Conservation (phyloP, 2,113 vertebrate species). For the Felis catus region DNA sequence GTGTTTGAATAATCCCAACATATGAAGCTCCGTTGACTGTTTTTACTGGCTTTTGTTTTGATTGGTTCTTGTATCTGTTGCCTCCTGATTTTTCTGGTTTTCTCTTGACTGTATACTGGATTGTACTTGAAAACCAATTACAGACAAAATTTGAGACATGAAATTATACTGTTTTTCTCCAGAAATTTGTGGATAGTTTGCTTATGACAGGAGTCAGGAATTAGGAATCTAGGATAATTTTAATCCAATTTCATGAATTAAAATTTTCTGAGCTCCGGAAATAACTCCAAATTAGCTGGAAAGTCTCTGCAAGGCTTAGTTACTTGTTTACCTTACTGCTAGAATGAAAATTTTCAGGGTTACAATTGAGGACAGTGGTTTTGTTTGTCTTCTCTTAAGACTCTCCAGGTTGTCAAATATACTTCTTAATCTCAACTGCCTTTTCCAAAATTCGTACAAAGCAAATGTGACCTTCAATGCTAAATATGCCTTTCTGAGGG, state of each 20-base stretch:
- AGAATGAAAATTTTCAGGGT: not conserved
- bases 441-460: not conserved
- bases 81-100: not conserved
- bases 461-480: not conserved
- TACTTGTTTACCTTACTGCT: not conserved
- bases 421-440: not conserved
- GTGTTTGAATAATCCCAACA: not conserved
- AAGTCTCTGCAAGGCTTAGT: not conserved
- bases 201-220: not conserved
- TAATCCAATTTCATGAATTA: not conserved
- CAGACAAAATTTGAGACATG: not conserved
- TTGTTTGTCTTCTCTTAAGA: not conserved
- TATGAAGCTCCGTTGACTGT: not conserved
- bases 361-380: not conserved
- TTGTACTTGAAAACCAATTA: constrained; percentile 12
- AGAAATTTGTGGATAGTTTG: constrained; percentile 35
- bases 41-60: not conserved
- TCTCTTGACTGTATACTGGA: not conserved
- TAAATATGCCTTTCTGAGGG: not conserved
- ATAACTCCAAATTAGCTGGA: not conserved
- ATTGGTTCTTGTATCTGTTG: not conserved
- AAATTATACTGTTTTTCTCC: not conserved
- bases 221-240: not conserved
- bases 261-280: not conserved
- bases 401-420: not conserved